Evolutionary conservation across 92 coral and sea anemone species (phyloP).

Genomic region (Isaurus tuberculatus): DNA sequence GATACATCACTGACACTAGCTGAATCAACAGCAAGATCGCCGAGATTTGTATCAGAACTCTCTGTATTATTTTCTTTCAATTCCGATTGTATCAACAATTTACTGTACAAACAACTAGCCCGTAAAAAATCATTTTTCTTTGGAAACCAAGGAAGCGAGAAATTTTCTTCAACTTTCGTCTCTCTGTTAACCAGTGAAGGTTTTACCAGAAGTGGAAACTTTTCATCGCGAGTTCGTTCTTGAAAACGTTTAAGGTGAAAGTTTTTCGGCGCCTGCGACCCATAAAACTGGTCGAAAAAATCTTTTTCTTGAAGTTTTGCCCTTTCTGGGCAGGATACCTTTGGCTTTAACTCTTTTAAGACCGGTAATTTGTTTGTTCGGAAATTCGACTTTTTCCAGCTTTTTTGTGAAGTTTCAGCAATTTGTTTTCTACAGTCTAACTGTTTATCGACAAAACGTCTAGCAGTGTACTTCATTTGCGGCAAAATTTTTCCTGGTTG

Average conservation of each 20-base stretch:
- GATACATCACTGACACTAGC: constrained; percentile 22
- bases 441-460: constrained; percentile 8
- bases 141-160: constrained; percentile 2
- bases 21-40: constrained; percentile 3
- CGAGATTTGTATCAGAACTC: background rate
- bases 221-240: background rate
- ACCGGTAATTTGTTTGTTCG: background rate
- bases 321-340: background rate
- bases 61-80: background rate
- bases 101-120: background rate
- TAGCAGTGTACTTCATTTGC: constrained; percentile 12
- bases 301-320: constrained; percentile 4
- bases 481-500: background rate
- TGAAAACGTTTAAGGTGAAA: background rate
- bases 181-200: background rate
- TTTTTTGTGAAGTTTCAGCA: background rate
- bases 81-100: constrained; percentile 12
- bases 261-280: constrained; percentile 13
- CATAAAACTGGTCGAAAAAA: constrained; percentile 14
- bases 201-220: constrained; percentile 9
- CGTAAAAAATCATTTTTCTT: background rate
- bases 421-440: background rate
- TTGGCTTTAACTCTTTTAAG: background rate
- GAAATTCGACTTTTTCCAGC: background rate
- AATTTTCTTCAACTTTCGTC: background rate